Evolutionary conservation across 2,888 invertebrate species (phyloP).

Genomic region (Volucella inanis): DNA sequence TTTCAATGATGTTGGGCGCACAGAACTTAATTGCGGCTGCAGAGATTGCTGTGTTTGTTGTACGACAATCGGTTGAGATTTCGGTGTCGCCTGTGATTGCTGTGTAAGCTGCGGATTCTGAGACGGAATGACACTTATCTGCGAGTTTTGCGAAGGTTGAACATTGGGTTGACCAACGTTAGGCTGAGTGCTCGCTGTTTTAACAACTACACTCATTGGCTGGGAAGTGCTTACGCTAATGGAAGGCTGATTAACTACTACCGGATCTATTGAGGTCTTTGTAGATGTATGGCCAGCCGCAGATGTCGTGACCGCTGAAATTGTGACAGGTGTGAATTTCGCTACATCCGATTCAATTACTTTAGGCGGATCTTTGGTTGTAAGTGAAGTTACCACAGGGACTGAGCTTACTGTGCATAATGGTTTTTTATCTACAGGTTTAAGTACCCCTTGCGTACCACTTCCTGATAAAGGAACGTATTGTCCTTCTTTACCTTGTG

Average conservation of each 20-base stretch:
- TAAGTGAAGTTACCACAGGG: slow-evolving; percentile 75
- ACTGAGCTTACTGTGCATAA: slow-evolving; percentile 36
- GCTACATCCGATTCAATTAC: slow-evolving; percentile 75
- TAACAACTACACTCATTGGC: slow-evolving; percentile 81
- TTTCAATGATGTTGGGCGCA: slow-evolving; percentile 85
- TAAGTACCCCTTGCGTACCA: slow-evolving; percentile 33
- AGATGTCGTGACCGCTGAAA: slow-evolving; percentile 70
- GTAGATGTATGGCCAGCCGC: slow-evolving; percentile 23
- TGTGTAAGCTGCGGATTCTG: slow-evolving; percentile 76
- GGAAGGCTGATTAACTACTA: not conserved
- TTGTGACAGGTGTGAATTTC: slow-evolving; percentile 46
- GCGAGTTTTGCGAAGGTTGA: slow-evolving; percentile 59
- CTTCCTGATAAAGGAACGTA: slow-evolving; percentile 85
- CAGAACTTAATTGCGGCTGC: slow-evolving; percentile 81
- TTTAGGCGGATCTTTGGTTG: slow-evolving; percentile 77
- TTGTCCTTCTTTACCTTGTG: slow-evolving; percentile 88
- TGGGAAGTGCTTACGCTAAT: slow-evolving; percentile 54
- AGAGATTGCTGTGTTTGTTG: slow-evolving; percentile 79
- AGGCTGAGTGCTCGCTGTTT: slow-evolving; percentile 76
- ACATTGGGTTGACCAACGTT: slow-evolving; percentile 72
- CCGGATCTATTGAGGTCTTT: slow-evolving; percentile 42
- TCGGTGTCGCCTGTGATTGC: slow-evolving; percentile 79
- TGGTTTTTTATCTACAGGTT: slow-evolving; percentile 46
- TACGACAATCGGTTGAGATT: slow-evolving; percentile 79
- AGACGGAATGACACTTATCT: slow-evolving; percentile 51